Percentiles rank a stretch among this genome's conserved stretches.
phyloP scores from a whole-genome alignment of 2,797 vertebrate species.

The Platyrinchus mystaceus region DNA sequence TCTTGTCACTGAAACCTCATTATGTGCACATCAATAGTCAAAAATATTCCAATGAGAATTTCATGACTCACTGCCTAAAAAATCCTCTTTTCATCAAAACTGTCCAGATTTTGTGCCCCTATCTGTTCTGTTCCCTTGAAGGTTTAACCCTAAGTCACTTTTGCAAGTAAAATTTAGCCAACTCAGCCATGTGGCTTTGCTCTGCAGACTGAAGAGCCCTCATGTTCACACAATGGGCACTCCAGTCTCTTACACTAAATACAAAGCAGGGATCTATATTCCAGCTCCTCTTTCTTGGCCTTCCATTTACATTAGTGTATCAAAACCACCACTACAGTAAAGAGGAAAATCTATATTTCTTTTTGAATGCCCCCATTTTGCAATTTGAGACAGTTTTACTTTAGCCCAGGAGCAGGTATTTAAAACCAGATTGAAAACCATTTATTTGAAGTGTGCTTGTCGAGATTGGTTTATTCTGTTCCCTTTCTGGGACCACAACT shows the following conservation, averaged over 20 bases:
- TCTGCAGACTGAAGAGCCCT: background rate
- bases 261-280: background rate
- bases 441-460: constrained; percentile 1
- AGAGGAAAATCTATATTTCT: background rate
- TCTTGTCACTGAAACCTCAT: background rate
- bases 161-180: background rate
- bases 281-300: background rate
- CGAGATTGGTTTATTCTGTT: background rate
- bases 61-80: background rate
- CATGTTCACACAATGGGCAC: background rate
- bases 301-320: background rate
- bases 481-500: background rate
- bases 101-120: background rate
- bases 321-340: background rate
- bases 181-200: background rate
- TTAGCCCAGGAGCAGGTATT: background rate
- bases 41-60: background rate
- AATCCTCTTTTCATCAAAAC: background rate
- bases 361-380: background rate
- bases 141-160: background rate
- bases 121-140: background rate
- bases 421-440: background rate
- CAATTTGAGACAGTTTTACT: background rate
- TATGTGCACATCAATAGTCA: background rate
- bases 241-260: background rate